Evolutionary conservation across 2,888 invertebrate species (phyloP).

Genomic region (Synergus umbraculus): DNA sequence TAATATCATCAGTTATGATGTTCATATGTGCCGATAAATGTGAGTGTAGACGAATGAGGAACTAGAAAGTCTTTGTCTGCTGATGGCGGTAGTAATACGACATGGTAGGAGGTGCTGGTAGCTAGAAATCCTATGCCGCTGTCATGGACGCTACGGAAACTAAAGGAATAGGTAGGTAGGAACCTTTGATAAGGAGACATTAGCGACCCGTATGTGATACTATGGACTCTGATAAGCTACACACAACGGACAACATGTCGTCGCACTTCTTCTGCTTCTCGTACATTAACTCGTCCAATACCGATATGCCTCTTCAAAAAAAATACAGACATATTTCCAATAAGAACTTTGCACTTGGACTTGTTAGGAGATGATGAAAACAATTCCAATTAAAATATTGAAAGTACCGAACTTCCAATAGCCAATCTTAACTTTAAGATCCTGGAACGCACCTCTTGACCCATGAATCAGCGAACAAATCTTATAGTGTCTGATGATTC

Average conservation of each 20-base stretch:
- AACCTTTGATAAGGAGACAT: slow-evolving; percentile 74
- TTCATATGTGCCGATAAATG: slow-evolving; percentile 46
- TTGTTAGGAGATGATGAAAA: neutral
- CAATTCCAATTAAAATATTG: no score
- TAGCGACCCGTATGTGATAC: slow-evolving; percentile 76
- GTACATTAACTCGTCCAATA: slow-evolving; percentile 55
- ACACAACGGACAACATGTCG: slow-evolving; percentile 57
- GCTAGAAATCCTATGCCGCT: slow-evolving; percentile 59
- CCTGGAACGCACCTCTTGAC: no score
- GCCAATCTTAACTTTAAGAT: no score
- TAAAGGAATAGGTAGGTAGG: slow-evolving; percentile 65
- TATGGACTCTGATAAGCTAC: slow-evolving; percentile 64
- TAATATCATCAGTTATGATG: neutral
- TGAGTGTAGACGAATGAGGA: slow-evolving; percentile 64
- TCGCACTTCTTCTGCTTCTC: slow-evolving; percentile 53
- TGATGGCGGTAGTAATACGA: slow-evolving; percentile 65
- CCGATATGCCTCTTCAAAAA: slow-evolving; percentile 31
- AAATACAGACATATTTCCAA: neutral
- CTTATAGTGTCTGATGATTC: neutral
- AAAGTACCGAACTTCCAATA: no score
- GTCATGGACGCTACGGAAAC: slow-evolving; percentile 59
- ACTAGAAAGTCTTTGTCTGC: slow-evolving; percentile 68
- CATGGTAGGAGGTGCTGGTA: slow-evolving; percentile 61
- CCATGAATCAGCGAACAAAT: no score
- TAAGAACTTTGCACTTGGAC: neutral